Base-by-base conservation (phyloP, 2,888 invertebrate genomes). In the Polyommatus iphigenia region DNA sequence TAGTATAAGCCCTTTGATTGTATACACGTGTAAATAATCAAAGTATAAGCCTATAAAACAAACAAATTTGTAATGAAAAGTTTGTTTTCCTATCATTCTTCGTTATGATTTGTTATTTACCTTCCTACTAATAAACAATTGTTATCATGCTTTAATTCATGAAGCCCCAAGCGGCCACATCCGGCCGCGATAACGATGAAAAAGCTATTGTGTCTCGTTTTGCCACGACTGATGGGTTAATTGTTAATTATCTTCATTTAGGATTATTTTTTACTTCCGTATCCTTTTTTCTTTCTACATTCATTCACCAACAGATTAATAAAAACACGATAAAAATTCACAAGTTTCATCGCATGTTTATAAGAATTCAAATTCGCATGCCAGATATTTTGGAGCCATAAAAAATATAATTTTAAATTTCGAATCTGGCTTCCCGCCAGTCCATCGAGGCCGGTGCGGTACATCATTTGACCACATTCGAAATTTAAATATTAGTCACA, bases 361-460 rank as follows among this genome's bases (percentile, higher is more conserved):
- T 75, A 20, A 29, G 46, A 50, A 24, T 50, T 75, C 46, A 50
- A 75, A 75, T 29, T 50, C 46, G 24, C 24, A 50, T 18, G 50
- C 50, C 29, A 50, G 46, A 29, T 24, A 29, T 50, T 50, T 50
- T 54, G 24, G 24, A 54, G 75, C 50, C 18, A 50, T 75, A 75
- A 75, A 75, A 75, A 75, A 50, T 75, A 54, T 50, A 54, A 75
- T 75, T 54, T 50, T 24, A 46, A 73, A 73, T 79, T 77, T 77
- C 59, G n/a, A 80, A 81, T 79, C 91, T 92, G 92, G 91, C 91
- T 79, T 79, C 18, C 10, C 82, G 91, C 92, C 91, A 92, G 89
- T 86, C 88, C 88, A 84, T 88, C 87, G 88, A 87, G 85, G 88
- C 86, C 87, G 86, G 88, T 90, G 92, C 87, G 93, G 91, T 88